These are phyloP conservation scores for Germaria angustata DNA, from an alignment of 2,888 invertebrate species.

Conservation along the genomic window DNA sequence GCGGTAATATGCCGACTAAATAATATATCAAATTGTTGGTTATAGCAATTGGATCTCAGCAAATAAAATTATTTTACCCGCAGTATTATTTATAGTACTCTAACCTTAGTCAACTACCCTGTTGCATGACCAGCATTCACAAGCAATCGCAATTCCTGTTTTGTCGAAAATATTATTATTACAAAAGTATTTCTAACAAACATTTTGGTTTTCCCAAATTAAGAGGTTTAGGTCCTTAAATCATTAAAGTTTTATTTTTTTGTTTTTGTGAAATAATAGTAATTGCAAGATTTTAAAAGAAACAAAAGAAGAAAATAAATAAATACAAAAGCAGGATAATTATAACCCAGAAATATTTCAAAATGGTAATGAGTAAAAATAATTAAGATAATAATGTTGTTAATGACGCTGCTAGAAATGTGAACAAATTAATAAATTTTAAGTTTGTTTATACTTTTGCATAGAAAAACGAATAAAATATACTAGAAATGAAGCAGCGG, in stretches of 20 bases:
- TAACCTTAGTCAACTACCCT: too few relatives aligned
- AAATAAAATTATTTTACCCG: too few relatives aligned
- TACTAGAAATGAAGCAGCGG: conserved; percentile 49
- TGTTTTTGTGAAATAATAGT: not conserved
- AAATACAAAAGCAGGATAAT: conserved; percentile 37
- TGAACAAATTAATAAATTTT: conserved; percentile 31
- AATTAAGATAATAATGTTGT: conserved; percentile 45
- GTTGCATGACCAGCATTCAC: too few relatives aligned
- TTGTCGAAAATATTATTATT: too few relatives aligned
- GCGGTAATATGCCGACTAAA: too few relatives aligned
- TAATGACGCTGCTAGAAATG: conserved; percentile 27
- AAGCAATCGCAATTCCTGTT: too few relatives aligned
- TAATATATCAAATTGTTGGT: too few relatives aligned
- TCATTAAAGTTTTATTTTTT: not conserved
- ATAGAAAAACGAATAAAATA: not conserved
- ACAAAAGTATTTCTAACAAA: too few relatives aligned
- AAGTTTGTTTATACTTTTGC: conserved; percentile 28
- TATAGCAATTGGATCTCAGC: too few relatives aligned
- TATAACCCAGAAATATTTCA: conserved; percentile 29
- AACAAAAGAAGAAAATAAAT: not conserved
- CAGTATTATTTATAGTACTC: too few relatives aligned
- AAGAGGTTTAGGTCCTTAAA: not conserved
- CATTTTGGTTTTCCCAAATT: not conserved
- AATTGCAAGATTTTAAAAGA: conserved; percentile 1
- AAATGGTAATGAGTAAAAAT: conserved; percentile 47